A percentile compares a stretch with the other conserved stretches of the same genome.
phyloP scores from a whole-genome alignment of 1,140 invertebrate species.

The Ctenoplectra terminalis region DNA sequence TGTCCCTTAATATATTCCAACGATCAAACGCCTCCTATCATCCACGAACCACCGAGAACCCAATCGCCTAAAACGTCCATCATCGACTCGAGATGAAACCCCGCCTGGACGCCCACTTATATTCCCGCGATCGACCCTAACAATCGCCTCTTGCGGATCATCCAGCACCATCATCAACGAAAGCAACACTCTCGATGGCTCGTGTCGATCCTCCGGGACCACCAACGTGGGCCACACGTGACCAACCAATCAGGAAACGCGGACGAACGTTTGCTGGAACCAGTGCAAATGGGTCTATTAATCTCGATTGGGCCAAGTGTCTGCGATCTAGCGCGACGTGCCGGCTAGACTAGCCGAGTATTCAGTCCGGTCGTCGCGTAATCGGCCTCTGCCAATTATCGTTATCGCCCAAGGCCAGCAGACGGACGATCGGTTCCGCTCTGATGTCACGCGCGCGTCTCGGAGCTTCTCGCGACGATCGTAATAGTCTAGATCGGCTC shows the following conservation, averaged over 20 bases:
- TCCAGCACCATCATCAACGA: neutral
- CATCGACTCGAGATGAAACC: neutral
- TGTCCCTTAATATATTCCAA: neutral
- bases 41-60: neutral
- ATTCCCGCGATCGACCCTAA: neutral
- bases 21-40: neutral
- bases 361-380: conserved; percentile 15
- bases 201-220: neutral
- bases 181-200: neutral
- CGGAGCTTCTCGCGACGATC: too few species aligned
- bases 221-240: neutral
- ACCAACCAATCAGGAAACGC: neutral
- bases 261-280: conserved; percentile 1
- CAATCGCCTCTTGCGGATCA: neutral
- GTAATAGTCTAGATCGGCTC: too few species aligned
- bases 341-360: conserved; percentile 33
- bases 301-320: conserved; percentile 42
- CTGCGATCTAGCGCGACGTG: conserved; percentile 25
- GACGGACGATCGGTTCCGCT: conserved; percentile 50
- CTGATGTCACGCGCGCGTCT: conserved; percentile 1
- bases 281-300: conserved; percentile 27
- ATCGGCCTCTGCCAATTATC: conserved; percentile 62
- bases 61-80: neutral
- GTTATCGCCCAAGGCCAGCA: conserved; percentile 60
- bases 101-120: neutral